Base-by-base conservation (phyloP, 2,113 vertebrate species). In the Lagenorhynchus albirostris region DNA sequence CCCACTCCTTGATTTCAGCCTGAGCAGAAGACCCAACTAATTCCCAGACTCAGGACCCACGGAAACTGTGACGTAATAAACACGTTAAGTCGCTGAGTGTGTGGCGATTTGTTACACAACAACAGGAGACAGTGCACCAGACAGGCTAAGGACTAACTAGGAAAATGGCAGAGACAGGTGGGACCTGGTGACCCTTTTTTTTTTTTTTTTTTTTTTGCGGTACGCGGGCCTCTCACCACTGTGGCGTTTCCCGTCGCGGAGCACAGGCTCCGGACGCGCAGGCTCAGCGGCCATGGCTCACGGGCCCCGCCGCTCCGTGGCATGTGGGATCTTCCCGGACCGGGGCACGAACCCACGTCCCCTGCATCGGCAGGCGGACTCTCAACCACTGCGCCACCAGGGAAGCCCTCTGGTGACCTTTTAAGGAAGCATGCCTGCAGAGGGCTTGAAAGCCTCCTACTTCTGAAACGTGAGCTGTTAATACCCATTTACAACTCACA, bases 371-470 rank as follows among this genome's bases (percentile, higher is more conserved):
- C 44, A 44, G 44, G 44, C 44, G 44, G 44, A 47, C 44, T 11
- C 44, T 47, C 44, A 47, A 47, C 44, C 44, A 47, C 44, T 10
- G 44, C 9, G 44, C 44, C 44, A 47, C 44, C 44, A 47, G 44
- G 44, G 44, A 47, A 47, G 44, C 44, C 44, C 44, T 47, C 26
- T 21, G 9, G 1, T 41, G 18, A 26, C 29, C 70, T 38, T 65
- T 68, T 29, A 38, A 50, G 33, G 63, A n/a, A 38, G 3, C 2
- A 0, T 23, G 14, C 33, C 14, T 1, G 0, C 17, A 36, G 38
- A 38, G 25, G 73, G 13, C 25, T 33, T 20, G 8, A 31, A 71
- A 62, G 20, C 26, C 18, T 83, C 70, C 47, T 63, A 63, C 53
- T 38, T 76, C 63, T 58, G 25, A 81, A n/a, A 38, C 25, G 3